These are phyloP conservation scores for Ciona savignyi DNA, from an alignment of 23 tunicate genomes.

Conservation along the genomic window DNA sequence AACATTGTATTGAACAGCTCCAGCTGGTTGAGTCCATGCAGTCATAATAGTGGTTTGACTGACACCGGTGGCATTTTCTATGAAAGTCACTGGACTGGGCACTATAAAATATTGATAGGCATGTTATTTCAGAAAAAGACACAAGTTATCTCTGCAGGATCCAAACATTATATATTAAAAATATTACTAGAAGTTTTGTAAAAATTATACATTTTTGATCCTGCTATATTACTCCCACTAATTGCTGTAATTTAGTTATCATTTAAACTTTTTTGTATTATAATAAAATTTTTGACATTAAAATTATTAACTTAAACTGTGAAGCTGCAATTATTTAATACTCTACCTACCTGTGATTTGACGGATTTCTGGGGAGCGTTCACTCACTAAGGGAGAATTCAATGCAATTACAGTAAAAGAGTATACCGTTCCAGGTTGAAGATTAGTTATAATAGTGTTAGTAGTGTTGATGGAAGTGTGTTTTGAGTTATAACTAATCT, in stretches of 20 bases:
- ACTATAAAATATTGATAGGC: too few species aligned
- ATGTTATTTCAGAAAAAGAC: too few species aligned
- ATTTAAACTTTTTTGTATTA: too few species aligned
- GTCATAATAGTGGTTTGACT: conserved; percentile 29
- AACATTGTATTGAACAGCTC: conserved; percentile 5
- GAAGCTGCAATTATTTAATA: too few species aligned
- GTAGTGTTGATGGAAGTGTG: not conserved
- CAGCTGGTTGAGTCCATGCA: conserved; percentile 18
- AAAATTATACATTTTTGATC: too few species aligned
- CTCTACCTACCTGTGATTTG: conserved; percentile 46
- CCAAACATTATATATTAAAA: too few species aligned
- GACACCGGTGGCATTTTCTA: not conserved
- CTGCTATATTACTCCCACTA: too few species aligned
- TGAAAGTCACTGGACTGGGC: not conserved
- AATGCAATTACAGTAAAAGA: conserved; percentile 23
- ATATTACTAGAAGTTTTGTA: too few species aligned
- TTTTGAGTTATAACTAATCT: not conserved
- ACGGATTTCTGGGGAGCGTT: not conserved
- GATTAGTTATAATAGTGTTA: conserved; percentile 3
- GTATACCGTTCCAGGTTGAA: conserved; percentile 28
- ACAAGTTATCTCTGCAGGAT: too few species aligned
- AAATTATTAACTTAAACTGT: too few species aligned
- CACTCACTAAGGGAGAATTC: conserved; percentile 10
- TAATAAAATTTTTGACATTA: too few species aligned
- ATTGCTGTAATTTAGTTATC: too few species aligned